Evolutionary conservation across 2,113 vertebrate genomes (phyloP).

Genomic region (Phylloscopus trochiloides): DNA sequence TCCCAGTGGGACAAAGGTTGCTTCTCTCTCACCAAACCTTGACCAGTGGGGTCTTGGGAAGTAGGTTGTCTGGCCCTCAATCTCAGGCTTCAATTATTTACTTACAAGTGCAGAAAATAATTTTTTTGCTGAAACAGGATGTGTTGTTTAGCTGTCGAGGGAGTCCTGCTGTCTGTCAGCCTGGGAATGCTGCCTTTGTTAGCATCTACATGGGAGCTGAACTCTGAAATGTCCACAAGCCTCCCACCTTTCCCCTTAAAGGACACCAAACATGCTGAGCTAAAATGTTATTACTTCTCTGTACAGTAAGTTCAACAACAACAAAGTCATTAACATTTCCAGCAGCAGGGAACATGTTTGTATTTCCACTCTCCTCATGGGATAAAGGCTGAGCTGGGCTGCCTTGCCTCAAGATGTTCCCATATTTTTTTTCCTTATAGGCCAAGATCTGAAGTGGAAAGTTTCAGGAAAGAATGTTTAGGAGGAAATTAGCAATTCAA

Average conservation of each 20-base stretch:
- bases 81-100: slow-evolving; percentile 4
- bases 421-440: background rate
- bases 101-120: background rate
- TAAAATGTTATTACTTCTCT: slow-evolving; percentile 12
- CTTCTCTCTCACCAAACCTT: background rate
- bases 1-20: background rate
- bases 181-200: slow-evolving; percentile 34
- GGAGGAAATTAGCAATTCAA: background rate
- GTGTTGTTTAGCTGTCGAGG: background rate
- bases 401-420: background rate
- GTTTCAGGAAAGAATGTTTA: background rate
- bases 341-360: slow-evolving; percentile 6
- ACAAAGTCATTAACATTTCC: slow-evolving; percentile 13
- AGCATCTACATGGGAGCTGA: background rate
- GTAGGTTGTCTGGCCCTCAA: background rate
- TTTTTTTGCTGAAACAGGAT: slow-evolving; percentile 24
- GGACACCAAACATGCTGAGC: slow-evolving; percentile 10
- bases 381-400: background rate
- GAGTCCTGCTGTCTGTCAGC: slow-evolving; percentile 10
- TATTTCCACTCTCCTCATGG: background rate
- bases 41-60: slow-evolving; percentile 24
- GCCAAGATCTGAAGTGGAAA: background rate
- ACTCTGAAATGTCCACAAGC: slow-evolving; percentile 37
- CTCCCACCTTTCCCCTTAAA: slow-evolving; percentile 49
- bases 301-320: slow-evolving; percentile 14